Evolutionary conservation across 1,140 invertebrate genomes (phyloP), one percentile per base, ranked within the genome.

Genomic region (Lasioglossum baleicum): DNA sequence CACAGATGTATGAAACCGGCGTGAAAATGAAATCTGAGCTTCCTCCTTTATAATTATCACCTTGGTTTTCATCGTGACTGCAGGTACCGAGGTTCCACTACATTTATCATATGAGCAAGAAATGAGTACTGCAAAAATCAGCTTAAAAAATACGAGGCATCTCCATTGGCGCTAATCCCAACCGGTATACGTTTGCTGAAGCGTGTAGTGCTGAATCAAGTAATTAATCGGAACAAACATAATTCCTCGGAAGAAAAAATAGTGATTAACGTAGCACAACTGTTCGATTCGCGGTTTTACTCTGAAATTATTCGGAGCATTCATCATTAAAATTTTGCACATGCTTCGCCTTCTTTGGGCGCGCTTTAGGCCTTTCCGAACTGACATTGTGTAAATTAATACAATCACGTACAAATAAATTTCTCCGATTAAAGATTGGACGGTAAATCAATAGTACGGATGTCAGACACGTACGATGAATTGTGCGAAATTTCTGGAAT

Each of bases 401-500:
- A 26, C 42, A 61, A 51, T 76, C 20, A 15, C 60, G 7, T 64
- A 53, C 11, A n/a, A 63, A 77, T 44, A 11, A 60, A n/a, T 64
- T 71, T 15, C 22, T 2, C 7, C 13, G 44, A 63, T 71, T 63
- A 71, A 60, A 63, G n/a, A 56, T 64, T 31, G 48, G 0, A 3
- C 17, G 15, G 31, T 64, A 60, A 26, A 71, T 72, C 35, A 65
- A 31, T 51, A 7, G 15, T 40, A 65, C 11, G 69, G n/a, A 35
- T n/a, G n/a, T 7, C 4, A 20, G 40, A 70, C 2, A 58, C 11
- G 2, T 58, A 48, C 65, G 61, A 73, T 58, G 11, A 20, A 73
- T 73, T 56, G 61, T 44, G 76, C 69, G 35, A 79, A 79, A 73
- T 48, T 72, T 56, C 76, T 79, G 48, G 69, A 10, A 65, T 65